phyloP scores from a whole-genome alignment of 2,797 vertebrate genomes.

The Emys orbicularis region DNA sequence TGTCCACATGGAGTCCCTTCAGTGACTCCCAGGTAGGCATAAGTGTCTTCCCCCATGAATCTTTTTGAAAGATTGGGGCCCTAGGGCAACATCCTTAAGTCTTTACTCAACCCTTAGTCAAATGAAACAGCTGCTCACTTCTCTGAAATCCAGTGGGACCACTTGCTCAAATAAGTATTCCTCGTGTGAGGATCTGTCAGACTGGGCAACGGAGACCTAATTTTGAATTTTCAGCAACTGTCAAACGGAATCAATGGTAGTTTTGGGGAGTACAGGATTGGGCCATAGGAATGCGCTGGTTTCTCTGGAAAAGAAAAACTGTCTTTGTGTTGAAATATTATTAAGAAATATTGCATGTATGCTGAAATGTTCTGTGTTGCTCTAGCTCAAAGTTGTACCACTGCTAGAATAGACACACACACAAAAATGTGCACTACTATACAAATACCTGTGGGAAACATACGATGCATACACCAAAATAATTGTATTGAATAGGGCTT shows the following conservation, averaged over 20 bases:
- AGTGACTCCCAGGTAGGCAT: neutral
- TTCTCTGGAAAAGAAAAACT: neutral
- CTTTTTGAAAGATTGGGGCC: neutral
- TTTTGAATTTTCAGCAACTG: neutral
- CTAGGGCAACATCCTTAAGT: neutral
- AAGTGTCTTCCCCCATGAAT: neutral
- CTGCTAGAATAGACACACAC: neutral
- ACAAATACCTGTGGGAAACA: neutral
- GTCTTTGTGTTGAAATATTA: neutral
- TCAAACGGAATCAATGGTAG: neutral
- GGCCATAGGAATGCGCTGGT: neutral
- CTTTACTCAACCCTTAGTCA: constrained; percentile 4
- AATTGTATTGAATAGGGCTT: neutral
- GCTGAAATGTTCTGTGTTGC: neutral
- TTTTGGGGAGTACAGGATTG: neutral
- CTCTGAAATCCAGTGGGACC: neutral
- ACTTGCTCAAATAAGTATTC: neutral
- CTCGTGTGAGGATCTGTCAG: neutral
- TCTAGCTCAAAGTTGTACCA: constrained; percentile 2
- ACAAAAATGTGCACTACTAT: neutral
- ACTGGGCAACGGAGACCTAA: neutral
- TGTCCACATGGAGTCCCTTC: neutral
- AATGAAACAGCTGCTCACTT: neutral
- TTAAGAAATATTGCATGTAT: neutral
- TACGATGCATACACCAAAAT: neutral